Conservation (phyloP, 2,888 invertebrate genomes). For the Drosophila kambysellisi region DNA sequence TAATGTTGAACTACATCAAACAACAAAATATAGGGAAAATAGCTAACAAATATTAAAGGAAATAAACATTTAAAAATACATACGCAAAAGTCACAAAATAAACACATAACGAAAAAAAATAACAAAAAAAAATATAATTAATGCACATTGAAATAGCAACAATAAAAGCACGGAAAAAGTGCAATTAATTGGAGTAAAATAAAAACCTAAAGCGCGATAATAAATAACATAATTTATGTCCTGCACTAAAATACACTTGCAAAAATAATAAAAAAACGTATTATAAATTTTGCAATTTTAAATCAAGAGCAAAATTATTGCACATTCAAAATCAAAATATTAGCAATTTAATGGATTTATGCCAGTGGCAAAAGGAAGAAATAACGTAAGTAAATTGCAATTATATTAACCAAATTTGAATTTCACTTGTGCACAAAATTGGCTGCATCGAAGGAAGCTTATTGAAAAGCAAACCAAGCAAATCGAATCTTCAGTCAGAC, state of each 20-base stretch:
- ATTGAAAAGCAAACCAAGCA: slow-evolving; percentile 38
- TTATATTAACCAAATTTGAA: slow-evolving; percentile 41
- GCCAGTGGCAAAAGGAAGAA: slow-evolving; percentile 42
- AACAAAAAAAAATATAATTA: slow-evolving; percentile 24
- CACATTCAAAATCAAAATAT: slow-evolving; percentile 26
- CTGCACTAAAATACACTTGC: slow-evolving; percentile 8
- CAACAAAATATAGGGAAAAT: not conserved
- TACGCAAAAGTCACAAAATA: not conserved
- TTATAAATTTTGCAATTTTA: slow-evolving; percentile 39
- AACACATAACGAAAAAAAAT: not conserved
- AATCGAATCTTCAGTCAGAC: slow-evolving; percentile 53
- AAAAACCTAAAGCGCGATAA: slow-evolving; percentile 25
- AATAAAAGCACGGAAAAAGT: slow-evolving; percentile 1
- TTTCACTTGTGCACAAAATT: slow-evolving; percentile 7
- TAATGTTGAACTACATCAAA: not conserved
- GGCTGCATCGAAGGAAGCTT: slow-evolving; percentile 10
- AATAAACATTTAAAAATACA: not conserved
- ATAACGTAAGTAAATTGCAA: slow-evolving; percentile 58
- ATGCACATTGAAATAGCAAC: slow-evolving; percentile 16
- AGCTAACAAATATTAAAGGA: not conserved
- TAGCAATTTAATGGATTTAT: slow-evolving; percentile 56
- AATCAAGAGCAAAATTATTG: slow-evolving; percentile 44
- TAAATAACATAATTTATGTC: slow-evolving; percentile 57
- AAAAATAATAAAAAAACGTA: slow-evolving; percentile 13
- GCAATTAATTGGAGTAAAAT: slow-evolving; percentile 12